Evolutionary conservation across 37 sponge, comb jelly and placozoan genomes (phyloP).

Genomic region (Chondrosia reniformis): DNA sequence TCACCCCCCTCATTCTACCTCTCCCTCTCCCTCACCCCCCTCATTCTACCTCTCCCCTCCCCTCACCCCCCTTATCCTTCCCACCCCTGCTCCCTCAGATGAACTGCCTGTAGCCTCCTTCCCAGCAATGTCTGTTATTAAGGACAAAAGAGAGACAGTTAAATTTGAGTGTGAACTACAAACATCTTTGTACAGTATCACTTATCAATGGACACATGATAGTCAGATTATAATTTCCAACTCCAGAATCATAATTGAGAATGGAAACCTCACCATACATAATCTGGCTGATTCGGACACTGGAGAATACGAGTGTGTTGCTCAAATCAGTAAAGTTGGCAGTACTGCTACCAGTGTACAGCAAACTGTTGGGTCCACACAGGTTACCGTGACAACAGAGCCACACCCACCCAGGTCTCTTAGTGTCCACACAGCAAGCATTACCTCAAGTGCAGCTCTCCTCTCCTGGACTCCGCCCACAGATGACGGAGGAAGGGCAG

Average conservation of each 20-base stretch:
- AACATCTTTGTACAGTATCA: not conserved
- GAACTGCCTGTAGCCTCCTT: not conserved
- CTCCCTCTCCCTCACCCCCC: too few relatives aligned
- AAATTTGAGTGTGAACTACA: not conserved
- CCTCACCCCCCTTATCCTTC: too few relatives aligned
- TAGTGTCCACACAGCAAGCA: not conserved
- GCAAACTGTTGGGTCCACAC: not conserved
- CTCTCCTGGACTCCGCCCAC: not conserved
- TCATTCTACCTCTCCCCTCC: too few relatives aligned
- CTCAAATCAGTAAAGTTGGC: not conserved
- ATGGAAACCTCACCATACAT: constrained; percentile 14
- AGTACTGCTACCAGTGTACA: not conserved
- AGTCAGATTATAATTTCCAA: not conserved
- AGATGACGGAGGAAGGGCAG: not conserved
- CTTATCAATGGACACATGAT: not conserved
- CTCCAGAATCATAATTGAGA: constrained; percentile 5
- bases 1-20: too few relatives aligned
- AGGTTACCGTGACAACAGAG: not conserved
- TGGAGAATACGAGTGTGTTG: not conserved
- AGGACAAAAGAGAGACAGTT: not conserved
- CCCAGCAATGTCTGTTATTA: not conserved
- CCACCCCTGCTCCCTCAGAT: not conserved
- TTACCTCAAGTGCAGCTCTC: not conserved
- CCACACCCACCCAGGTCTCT: not conserved
- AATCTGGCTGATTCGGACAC: not conserved